Base-by-base conservation (phyloP, 2,888 invertebrate species). In the Empis livida region DNA sequence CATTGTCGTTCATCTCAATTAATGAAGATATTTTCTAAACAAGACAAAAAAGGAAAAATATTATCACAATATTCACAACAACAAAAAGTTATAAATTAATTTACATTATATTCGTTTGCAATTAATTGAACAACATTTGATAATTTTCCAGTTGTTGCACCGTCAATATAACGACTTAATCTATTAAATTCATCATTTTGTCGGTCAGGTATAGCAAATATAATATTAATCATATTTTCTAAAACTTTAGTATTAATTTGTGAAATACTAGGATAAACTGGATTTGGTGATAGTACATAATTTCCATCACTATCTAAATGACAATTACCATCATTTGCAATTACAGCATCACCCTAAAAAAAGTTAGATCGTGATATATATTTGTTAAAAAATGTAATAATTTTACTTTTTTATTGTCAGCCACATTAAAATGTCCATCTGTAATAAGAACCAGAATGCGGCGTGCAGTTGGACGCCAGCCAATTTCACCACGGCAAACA, bases 1-100 rank as follows among this genome's bases (percentile, higher is more conserved):
- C 81, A 51, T 83, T 84, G 58, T 90, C 86, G 64, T 84, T 89
- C 79, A 92, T 80, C 71, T 86, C 85, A 0, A 92, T 84, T 0
- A 84, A 78, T 45, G 90, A 90, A n/a, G 89, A 86, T 64, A 92
- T 92, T 78, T 83, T 83, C 82, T 87, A 67, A 73, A 65, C 31
- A 14, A 3, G 14, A 41, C 38, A 44, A 35, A 31, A 27, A 30
- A 14, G 9, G 14, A 17, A 13, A 10, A 17, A 11, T 17, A 23
- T 20, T 13, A 40, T 30, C 15, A 20, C 4, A 20, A n/a, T n/a
- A n/a, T n/a, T n/a, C n/a, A n/a, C n/a, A n/a, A n/a, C n/a, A n/a
- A n/a, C n/a, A n/a, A n/a, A n/a, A n/a, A n/a, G n/a, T n/a, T n/a
- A 16, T 35, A 38, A 17, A 23, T 16, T 13, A 11, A 14, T 14